Base-by-base conservation (phyloP, 2,888 invertebrate species). In the Pachymerium ferrugineum region DNA sequence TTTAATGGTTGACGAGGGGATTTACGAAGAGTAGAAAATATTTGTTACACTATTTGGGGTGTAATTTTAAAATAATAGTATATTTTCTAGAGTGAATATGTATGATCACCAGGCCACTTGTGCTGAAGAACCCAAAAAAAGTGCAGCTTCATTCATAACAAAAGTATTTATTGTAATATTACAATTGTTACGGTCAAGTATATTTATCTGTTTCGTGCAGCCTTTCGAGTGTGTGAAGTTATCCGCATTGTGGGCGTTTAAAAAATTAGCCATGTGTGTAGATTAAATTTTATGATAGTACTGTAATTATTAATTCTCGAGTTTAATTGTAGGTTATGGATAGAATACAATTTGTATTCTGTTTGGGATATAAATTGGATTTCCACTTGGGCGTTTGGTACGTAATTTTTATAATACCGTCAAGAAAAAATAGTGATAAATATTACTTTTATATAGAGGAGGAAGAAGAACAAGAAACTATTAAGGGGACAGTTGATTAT, bases 1-100 rank as follows among this genome's bases (percentile, higher is more conserved):
- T 73, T 82, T 93, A 0, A 83, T 94, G 73, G 94, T 95, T 0
- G 93, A 94, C 80, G 93, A 93, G 80, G 88, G 91, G 76, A 94
- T 95, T 79, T 95, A 93, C 83, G 92, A 92, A 80, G 76, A 75
- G 77, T 78, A 30, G 47, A 8, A 73, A 16, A 35, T 16, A 47
- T 1, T 5, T 4, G 10, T 8, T 14, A 10, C 6, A n/a, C n/a
- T 16, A 19, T 47, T 47, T 16, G 6, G 3, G 16, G 10, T 16
- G 4, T n/a, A 3, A n/a, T 6, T 2, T 47, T 2, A 3, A n/a
- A 19, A 14, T n/a, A 47, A 47, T 19, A 19, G 22, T 16, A 1
- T 47, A 12, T 47, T 16, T 47, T 47, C 22, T 8, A 42, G 47
- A n/a, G 19, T 4, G 10, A 6, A 0, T 8, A n/a, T 47, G 16